These are phyloP conservation scores for Podargus strigoides DNA, from an alignment of 2,797 vertebrate species.

Conservation along the genomic window DNA sequence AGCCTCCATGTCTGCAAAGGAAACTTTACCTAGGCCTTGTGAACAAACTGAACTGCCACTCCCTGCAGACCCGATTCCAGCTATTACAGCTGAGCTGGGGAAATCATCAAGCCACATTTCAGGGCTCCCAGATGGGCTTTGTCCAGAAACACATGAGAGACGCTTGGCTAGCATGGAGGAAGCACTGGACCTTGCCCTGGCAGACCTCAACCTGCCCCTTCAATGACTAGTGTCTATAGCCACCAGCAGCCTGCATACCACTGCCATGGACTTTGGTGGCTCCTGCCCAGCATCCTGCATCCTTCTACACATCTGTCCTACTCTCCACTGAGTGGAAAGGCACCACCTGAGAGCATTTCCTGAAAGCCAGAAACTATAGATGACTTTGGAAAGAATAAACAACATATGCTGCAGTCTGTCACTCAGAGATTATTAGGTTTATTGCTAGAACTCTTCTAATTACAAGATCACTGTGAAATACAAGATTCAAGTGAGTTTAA, in stretches of 20 bases:
- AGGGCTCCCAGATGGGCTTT: not conserved
- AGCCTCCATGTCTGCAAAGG: not conserved
- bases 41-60: not conserved
- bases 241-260: not conserved
- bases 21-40: not conserved
- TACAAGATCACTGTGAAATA: not conserved
- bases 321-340: not conserved
- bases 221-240: not conserved
- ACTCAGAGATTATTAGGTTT: not conserved
- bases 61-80: not conserved
- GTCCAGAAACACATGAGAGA: not conserved
- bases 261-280: not conserved
- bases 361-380: not conserved
- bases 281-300: not conserved
- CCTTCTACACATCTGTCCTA: not conserved
- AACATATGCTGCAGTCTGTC: not conserved
- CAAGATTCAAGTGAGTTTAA: not conserved
- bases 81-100: not conserved
- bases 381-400: not conserved
- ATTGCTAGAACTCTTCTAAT: not conserved
- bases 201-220: not conserved
- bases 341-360: not conserved
- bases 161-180: not conserved
- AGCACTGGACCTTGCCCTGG: accelerated
- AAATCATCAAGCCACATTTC: not conserved